Evolutionary conservation across 2,113 vertebrate genomes (phyloP).

Genomic region (Barbus barbus): DNA sequence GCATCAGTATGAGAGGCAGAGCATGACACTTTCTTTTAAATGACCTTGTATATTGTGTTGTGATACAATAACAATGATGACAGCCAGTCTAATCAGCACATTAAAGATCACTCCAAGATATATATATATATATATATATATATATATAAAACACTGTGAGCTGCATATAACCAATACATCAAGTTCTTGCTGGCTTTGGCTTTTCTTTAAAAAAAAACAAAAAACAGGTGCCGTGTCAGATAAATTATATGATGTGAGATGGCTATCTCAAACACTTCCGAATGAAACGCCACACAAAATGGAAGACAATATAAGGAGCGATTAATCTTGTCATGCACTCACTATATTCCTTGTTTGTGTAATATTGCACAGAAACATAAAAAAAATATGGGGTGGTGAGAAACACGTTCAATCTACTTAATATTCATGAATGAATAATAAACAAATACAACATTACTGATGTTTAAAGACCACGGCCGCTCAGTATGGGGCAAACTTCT

Average conservation of each 20-base stretch:
- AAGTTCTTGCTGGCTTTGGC: conserved; percentile 20
- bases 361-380: conserved; percentile 35
- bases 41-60: background rate
- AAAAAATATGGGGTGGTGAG: conserved; percentile 43
- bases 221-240: conserved; percentile 24
- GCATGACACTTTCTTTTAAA: conserved; percentile 4
- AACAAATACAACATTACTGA: conserved; percentile 46
- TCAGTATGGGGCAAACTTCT: conserved; percentile 94
- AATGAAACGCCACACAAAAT: conserved; percentile 46
- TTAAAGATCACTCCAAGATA: background rate
- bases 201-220: conserved; percentile 21
- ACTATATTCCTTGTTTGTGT: conserved; percentile 32
- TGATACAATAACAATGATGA: background rate
- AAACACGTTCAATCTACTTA: conserved; percentile 32
- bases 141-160: background rate
- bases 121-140: background rate
- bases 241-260: conserved; percentile 40
- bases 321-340: conserved; percentile 47
- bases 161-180: conserved; percentile 27
- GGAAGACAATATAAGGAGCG: conserved; percentile 33
- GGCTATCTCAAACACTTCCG: conserved; percentile 42
- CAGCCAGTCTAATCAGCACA: conserved; percentile 15
- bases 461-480: conserved; percentile 39
- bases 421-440: conserved; percentile 61
- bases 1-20: conserved; percentile 22